Evolutionary conservation across 2,113 vertebrate genomes (phyloP), one percentile per base, ranked within the genome.

Genomic region (Boleophthalmus pectinirostris): DNA sequence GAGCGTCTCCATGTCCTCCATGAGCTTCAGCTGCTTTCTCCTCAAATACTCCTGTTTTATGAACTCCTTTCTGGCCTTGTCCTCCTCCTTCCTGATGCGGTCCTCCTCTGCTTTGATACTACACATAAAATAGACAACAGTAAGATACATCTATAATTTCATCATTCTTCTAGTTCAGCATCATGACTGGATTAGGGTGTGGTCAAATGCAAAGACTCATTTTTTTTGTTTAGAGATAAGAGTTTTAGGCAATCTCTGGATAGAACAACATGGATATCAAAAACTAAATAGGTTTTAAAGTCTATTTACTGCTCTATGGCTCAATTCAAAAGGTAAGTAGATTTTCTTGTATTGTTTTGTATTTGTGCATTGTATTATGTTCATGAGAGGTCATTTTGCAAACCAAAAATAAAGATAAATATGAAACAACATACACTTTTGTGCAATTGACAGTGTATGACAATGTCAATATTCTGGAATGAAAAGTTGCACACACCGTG

Each of bases 41-140:
- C 98, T 92, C 89, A 99, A 94, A 72, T 98, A 96, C 64, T 99
- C 98, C 87, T 97, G 98, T 84, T 98, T 97, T 90, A 99, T 99
- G 84, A 96, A 98, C 79, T 99, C 96, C 75, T 93, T 89, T 20
- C 98, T 93, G 24, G 95, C 95, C 78, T 93, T 93, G 77, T 98
- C 98, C 53, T 99, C 98, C 85, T 99, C 98, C 85, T 98, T 98
- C 88, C 95, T 96, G 86, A 92, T 85, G 68, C 96, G 96, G 81
- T 99, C 98, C 83, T 99, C 98, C 86, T 99, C 97, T 1, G 96
- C 96, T 88, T 96, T 99, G 73, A 97, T 85, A 75, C 98, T 99
- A 78, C 46, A 43, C 6, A 54, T n/a, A 58, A 2, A 25, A 1
- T 43, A 14, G n/a, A 74, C 18, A 20, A 49, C 33, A 45, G 47